Conservation (phyloP, 2,888 invertebrate genomes). For the Xanthia togata region DNA sequence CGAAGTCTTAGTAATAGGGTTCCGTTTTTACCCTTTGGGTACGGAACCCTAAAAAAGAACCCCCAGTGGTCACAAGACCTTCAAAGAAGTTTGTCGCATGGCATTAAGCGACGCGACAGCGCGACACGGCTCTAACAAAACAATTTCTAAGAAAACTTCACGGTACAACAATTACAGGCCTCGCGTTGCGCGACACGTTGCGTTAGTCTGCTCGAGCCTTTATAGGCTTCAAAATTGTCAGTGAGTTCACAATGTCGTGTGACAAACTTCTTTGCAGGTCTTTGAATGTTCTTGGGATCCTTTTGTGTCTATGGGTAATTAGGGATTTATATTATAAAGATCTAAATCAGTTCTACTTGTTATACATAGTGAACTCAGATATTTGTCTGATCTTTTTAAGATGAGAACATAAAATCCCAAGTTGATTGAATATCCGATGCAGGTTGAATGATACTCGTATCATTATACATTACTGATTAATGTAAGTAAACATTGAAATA, state of each 20-base stretch:
- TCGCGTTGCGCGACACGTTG: too few species aligned
- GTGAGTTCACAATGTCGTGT: background rate
- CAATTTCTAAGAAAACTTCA: too few species aligned
- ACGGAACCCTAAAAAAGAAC: too few species aligned
- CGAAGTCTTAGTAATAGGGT: too few species aligned
- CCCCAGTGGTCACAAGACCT: background rate
- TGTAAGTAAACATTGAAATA: conserved; percentile 14
- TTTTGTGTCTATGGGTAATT: background rate
- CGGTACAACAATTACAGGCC: too few species aligned
- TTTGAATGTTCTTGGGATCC: background rate
- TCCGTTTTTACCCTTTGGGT: too few species aligned
- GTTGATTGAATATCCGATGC: conserved; percentile 36
- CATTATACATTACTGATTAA: conserved; percentile 6
- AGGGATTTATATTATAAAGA: background rate
- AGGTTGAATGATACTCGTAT: conserved; percentile 52
- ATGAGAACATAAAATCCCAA: background rate
- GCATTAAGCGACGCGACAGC: background rate
- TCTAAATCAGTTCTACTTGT: background rate
- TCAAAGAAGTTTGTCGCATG: background rate
- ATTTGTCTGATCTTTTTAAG: background rate
- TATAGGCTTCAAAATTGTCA: background rate
- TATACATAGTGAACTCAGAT: background rate
- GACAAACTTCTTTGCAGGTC: background rate
- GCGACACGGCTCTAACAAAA: too few species aligned
- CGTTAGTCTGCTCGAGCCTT: too few species aligned